Percentiles rank a stretch among this genome's conserved stretches.
These are phyloP conservation scores for Drosophila subsilvestris DNA, from an alignment of 2,888 invertebrate species.

Conservation along the genomic window DNA sequence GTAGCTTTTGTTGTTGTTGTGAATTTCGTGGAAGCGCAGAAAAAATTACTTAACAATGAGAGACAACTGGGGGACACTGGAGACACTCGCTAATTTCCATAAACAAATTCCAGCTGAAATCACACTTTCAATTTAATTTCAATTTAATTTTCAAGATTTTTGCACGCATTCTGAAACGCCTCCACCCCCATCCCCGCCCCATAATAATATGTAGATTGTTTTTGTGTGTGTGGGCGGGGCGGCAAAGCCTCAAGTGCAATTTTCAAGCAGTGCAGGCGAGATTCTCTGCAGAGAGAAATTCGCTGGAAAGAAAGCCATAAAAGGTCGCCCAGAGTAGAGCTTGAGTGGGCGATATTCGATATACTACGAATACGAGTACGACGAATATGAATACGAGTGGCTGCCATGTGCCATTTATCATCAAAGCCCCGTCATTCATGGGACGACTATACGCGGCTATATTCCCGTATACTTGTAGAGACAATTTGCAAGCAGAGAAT, in stretches of 20 bases:
- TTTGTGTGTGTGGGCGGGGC: neutral
- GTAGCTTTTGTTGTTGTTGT: neutral
- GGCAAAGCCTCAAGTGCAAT: neutral
- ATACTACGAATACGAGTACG: neutral
- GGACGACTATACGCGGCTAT: neutral
- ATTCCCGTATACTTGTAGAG: slow-evolving; percentile 11
- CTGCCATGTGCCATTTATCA: slow-evolving; percentile 52
- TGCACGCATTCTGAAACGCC: neutral
- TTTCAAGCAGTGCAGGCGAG: neutral
- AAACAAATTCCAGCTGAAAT: neutral
- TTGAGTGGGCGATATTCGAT: slow-evolving; percentile 1
- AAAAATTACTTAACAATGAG: neutral
- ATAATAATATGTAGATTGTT: neutral
- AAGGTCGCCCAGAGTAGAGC: slow-evolving; percentile 31
- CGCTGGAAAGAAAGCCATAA: slow-evolving; percentile 52
- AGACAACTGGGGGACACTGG: neutral
- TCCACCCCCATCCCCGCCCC: neutral
- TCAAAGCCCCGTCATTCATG: slow-evolving; percentile 62
- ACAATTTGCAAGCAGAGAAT: neutral
- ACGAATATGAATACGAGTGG: slow-evolving; percentile 15
- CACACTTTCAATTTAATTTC: neutral
- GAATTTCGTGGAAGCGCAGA: neutral
- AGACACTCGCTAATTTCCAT: neutral
- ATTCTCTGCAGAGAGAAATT: slow-evolving; percentile 12
- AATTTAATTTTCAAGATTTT: neutral